phyloP scores from a whole-genome alignment of 2,888 invertebrate genomes.

The Aphrophora alni region DNA sequence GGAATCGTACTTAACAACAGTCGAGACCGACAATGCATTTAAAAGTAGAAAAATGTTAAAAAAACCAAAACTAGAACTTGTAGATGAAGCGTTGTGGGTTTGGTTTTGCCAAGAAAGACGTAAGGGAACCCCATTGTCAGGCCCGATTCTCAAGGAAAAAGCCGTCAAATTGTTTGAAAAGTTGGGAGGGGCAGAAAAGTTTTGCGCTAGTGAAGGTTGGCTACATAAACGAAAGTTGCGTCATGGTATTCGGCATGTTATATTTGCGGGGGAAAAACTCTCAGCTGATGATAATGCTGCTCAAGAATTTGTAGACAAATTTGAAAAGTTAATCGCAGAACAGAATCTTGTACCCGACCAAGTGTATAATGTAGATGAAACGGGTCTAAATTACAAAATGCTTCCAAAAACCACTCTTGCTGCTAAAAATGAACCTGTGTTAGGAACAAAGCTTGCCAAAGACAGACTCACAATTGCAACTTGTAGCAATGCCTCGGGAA shows the following conservation, averaged over 20 bases:
- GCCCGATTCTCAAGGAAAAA: conserved; percentile 43
- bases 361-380: conserved; percentile 50
- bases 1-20: conserved; percentile 30
- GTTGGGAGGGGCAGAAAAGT: conserved; percentile 29
- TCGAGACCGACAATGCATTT: conserved; percentile 33
- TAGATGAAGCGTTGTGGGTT: conserved; percentile 41
- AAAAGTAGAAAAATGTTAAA: conserved; percentile 44
- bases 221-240: conserved; percentile 42
- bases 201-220: conserved; percentile 43
- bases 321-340: conserved; percentile 33
- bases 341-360: conserved; percentile 37
- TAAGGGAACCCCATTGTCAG: conserved; percentile 41
- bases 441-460: too few species aligned
- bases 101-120: conserved; percentile 43
- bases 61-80: conserved; percentile 38
- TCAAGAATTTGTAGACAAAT: conserved; percentile 29
- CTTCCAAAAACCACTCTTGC: conserved; percentile 49
- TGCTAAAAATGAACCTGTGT: too few species aligned
- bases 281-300: conserved; percentile 40
- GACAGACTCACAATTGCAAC: too few species aligned
- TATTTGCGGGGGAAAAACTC: conserved; percentile 42
- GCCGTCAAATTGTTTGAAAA: conserved; percentile 40
- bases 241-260: conserved; percentile 39
- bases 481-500: too few species aligned
- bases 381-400: conserved; percentile 50